These are phyloP conservation scores for Lynx canadensis DNA, from an alignment of 2,113 vertebrate species.

Conservation along the genomic window DNA sequence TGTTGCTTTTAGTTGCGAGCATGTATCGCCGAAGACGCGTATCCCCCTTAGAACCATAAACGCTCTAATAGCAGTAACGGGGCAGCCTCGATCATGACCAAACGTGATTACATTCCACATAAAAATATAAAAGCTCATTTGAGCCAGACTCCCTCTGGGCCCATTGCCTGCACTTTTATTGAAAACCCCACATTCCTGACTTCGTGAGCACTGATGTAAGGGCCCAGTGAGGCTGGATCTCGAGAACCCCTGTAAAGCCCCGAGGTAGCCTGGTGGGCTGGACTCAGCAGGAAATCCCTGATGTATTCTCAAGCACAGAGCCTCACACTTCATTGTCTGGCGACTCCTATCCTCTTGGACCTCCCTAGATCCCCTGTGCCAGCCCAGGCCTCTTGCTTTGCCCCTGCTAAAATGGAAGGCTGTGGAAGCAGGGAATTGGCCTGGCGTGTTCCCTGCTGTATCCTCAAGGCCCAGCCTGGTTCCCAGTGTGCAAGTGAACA, in stretches of 20 bases:
- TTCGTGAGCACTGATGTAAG: conserved; percentile 78
- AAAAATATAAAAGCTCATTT: conserved; percentile 91
- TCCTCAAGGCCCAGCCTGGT: background rate
- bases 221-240: background rate
- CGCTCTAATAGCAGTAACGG: conserved; percentile 86
- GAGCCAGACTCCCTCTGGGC: conserved; percentile 85
- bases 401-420: accelerated
- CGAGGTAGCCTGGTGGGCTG: background rate
- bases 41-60: conserved; percentile 87
- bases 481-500: accelerated
- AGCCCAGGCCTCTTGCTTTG: background rate
- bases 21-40: conserved; percentile 75
- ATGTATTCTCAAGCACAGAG: background rate
- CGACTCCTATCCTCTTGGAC: background rate
- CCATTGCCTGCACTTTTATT: conserved; percentile 87
- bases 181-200: conserved; percentile 84
- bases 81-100: conserved; percentile 86
- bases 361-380: accelerated
- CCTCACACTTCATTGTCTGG: background rate
- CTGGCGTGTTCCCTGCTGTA: background rate
- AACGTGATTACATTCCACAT: conserved; percentile 89
- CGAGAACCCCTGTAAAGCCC: background rate
- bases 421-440: background rate
- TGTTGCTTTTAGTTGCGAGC: conserved; percentile 75
- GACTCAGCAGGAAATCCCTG: background rate